Conservation (phyloP, 2,113 vertebrate genomes). For the Odocoileus hemionus region DNA sequence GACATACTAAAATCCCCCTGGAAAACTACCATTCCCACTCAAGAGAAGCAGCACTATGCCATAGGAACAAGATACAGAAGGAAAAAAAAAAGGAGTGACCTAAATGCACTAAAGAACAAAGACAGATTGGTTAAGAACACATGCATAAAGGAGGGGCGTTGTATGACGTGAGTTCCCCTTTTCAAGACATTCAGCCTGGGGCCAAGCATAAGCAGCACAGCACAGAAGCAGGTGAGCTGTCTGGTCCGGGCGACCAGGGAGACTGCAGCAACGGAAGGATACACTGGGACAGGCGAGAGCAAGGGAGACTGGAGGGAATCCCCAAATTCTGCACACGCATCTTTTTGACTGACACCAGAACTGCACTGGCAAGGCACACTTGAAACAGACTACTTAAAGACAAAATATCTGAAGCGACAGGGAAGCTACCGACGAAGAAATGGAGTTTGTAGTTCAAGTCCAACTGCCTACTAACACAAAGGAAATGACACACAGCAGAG, state of each 20-base stretch:
- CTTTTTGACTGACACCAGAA: background rate
- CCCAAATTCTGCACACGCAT: background rate
- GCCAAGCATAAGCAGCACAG: background rate
- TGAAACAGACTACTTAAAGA: background rate
- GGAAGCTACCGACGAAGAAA: background rate
- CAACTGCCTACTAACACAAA: background rate
- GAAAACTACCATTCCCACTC: background rate
- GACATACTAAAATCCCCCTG: background rate
- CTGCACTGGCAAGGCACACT: background rate
- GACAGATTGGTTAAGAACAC: background rate
- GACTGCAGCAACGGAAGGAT: background rate
- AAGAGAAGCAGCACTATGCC: background rate
- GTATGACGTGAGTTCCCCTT: background rate
- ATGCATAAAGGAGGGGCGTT: background rate
- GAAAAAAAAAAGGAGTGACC: background rate
- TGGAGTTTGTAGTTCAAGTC: background rate
- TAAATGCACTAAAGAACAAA: background rate
- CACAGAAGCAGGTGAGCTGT: background rate
- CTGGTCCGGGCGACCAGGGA: background rate
- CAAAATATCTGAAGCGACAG: background rate
- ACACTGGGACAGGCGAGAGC: background rate
- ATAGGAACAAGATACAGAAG: background rate
- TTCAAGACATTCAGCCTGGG: background rate
- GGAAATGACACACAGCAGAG: background rate
- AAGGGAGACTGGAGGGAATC: background rate